Percentiles rank a stretch among this genome's conserved stretches.
These are phyloP conservation scores for Apodemia duryi DNA, from an alignment of 2,888 invertebrate species.

Conservation along the genomic window DNA sequence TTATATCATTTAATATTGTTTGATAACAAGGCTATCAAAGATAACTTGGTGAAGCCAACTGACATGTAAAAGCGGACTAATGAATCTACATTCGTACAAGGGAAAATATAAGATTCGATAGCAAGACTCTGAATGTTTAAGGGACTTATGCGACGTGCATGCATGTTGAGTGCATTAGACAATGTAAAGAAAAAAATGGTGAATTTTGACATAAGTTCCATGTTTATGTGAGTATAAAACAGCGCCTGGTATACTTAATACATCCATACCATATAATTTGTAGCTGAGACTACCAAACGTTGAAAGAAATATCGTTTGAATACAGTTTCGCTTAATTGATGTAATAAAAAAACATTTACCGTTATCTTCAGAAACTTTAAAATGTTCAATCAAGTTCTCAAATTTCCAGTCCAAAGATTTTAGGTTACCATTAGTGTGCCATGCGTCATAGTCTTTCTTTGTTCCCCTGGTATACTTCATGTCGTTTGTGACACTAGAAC, in stretches of 20 bases:
- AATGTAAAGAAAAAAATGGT: too few relatives aligned
- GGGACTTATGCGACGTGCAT: too few relatives aligned
- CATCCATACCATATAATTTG: neutral
- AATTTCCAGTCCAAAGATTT: conserved; percentile 68
- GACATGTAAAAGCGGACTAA: too few relatives aligned
- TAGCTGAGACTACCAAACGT: neutral
- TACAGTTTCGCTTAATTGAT: neutral
- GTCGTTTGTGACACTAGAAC: conserved; percentile 66
- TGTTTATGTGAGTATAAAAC: too few relatives aligned
- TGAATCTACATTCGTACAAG: too few relatives aligned
- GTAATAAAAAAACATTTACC: conserved; percentile 44
- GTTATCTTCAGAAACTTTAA: conserved; percentile 69
- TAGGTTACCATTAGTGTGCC: conserved; percentile 53
- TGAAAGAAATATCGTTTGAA: neutral
- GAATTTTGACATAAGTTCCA: too few relatives aligned
- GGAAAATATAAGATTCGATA: too few relatives aligned
- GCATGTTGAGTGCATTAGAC: too few relatives aligned
- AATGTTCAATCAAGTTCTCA: conserved; percentile 62
- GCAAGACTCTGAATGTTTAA: too few relatives aligned
- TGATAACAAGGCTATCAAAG: too few relatives aligned
- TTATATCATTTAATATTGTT: too few relatives aligned
- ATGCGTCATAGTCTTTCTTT: conserved; percentile 65
- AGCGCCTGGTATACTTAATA: neutral
- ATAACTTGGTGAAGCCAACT: too few relatives aligned
- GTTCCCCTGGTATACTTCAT: conserved; percentile 72